Evolutionary conservation across 2,797 vertebrate genomes (phyloP), one percentile per base, ranked within the genome.

Genomic region (Kryptolebias ocellatus): DNA sequence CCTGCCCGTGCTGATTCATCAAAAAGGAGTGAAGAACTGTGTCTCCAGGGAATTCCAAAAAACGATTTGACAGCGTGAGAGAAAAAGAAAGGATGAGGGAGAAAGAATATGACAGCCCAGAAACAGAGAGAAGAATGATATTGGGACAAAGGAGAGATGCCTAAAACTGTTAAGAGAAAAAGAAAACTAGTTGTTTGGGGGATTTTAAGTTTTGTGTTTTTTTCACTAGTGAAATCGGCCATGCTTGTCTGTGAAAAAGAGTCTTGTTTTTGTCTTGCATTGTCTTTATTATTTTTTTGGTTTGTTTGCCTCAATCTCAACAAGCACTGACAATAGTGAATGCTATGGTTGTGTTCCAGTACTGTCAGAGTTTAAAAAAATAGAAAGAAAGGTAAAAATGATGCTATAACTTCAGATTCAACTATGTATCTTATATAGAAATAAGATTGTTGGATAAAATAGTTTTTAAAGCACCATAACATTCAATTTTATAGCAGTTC

Each of bases 31-130:
- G 70, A 53, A 67, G 72, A 79, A 79, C 71, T 61, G 64, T 74
- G 76, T 84, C 83, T 90, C 65, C 82, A 86, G 85, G 85, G 85
- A 78, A 81, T 89, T 72, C 64, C 67, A 73, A 78, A 89, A 89
- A 76, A 62, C 6, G 0, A 29, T 15, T 60, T 70, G 65, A 74
- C 54, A 73, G 60, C 27, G 0, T 46, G 65, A 59, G 62, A 53
- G 60, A 49, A 50, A 62, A 60, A 67, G 27, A 17, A 12, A 74
- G 28, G 49, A 6, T 4, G 12, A 72, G 53, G 58, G 34, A 44
- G 63, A 80, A 9, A 64, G 42, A 70, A 65, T 44, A 71, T 5
- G 31, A 69, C 61, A 64, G 50, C 11, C 10, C 15, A 34, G 64
- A 76, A 73, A 71, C 2, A 9, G 5, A 62, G 45, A 60, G 39